These are phyloP conservation scores for Enteromius radiatus DNA, from an alignment of 2,797 vertebrate genomes.

Conservation along the genomic window DNA sequence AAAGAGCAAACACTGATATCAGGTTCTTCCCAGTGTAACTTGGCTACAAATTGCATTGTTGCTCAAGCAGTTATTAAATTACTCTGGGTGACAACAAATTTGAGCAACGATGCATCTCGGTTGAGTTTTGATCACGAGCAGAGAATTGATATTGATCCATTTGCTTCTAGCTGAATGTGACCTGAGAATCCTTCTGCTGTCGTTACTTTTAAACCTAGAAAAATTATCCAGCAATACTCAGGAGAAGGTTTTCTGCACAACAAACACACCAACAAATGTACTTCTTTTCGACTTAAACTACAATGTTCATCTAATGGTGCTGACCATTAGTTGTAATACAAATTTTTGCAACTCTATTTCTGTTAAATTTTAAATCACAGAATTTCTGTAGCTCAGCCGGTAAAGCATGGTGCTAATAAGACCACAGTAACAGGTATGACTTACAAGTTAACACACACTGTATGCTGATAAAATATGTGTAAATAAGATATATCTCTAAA, in stretches of 20 bases:
- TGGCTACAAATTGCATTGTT: conserved; percentile 60
- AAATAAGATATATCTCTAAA: neutral
- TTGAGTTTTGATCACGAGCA: conserved; percentile 66
- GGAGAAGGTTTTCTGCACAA: neutral
- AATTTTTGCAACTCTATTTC: neutral
- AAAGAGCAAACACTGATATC: conserved; percentile 56
- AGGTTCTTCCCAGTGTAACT: conserved; percentile 43
- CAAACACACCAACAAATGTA: neutral
- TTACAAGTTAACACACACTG: neutral
- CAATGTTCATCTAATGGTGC: neutral
- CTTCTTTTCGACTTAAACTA: neutral
- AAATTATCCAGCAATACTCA: neutral
- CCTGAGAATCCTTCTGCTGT: conserved; percentile 35
- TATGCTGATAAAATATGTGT: neutral
- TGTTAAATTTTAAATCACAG: neutral
- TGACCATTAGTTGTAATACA: neutral
- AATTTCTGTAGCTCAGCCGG: neutral
- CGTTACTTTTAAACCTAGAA: conserved; percentile 9
- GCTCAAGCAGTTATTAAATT: conserved; percentile 64
- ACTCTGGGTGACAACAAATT: conserved; percentile 65
- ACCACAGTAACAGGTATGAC: neutral
- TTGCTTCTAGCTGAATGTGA: conserved; percentile 56
- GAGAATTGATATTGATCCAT: conserved; percentile 70
- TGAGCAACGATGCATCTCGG: conserved; percentile 69
- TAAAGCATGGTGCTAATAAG: neutral